Conservation (phyloP, 2,797 vertebrate genomes). For the Lepidocolaptes lacrymiger region DNA sequence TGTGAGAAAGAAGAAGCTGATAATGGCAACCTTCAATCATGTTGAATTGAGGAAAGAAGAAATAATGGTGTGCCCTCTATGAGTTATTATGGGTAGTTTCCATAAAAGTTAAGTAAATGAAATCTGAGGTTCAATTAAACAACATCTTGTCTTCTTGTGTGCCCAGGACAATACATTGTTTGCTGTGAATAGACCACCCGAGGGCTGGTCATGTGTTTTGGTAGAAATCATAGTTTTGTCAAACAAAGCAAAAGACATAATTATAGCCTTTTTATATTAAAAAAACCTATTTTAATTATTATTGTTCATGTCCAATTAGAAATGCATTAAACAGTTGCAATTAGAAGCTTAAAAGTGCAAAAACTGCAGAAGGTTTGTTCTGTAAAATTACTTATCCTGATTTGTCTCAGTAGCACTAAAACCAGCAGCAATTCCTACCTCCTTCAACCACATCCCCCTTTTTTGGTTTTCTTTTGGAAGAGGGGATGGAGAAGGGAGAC, state of each 20-base stretch:
- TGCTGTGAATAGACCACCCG: conserved; percentile 66
- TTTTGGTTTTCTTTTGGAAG: not conserved
- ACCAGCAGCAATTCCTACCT: not conserved
- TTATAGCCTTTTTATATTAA: conserved; percentile 51
- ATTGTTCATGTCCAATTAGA: conserved; percentile 30
- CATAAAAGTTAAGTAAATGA: conserved; percentile 46
- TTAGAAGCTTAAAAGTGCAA: conserved; percentile 14
- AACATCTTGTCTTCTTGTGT: conserved; percentile 48
- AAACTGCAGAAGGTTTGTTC: not conserved
- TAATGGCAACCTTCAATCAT: not conserved
- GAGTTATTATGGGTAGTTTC: conserved; percentile 31
- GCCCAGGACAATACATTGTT: conserved; percentile 62
- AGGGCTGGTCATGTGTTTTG: conserved; percentile 67
- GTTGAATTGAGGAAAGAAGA: not conserved
- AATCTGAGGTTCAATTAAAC: conserved; percentile 37
- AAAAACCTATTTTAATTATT: conserved; percentile 46
- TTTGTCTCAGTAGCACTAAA: not conserved
- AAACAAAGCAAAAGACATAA: conserved; percentile 54
- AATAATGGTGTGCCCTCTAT: not conserved
- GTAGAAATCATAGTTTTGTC: conserved; percentile 63
- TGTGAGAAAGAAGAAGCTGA: not conserved
- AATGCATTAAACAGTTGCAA: conserved; percentile 31
- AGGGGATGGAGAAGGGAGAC: fast-evolving
- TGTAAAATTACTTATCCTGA: not conserved
- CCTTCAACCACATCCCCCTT: not conserved